A percentile compares a stretch with the other conserved stretches of the same genome.
These are phyloP conservation scores for Cranoglanis bouderius DNA, from an alignment of 2,113 vertebrate genomes.

Conservation along the genomic window DNA sequence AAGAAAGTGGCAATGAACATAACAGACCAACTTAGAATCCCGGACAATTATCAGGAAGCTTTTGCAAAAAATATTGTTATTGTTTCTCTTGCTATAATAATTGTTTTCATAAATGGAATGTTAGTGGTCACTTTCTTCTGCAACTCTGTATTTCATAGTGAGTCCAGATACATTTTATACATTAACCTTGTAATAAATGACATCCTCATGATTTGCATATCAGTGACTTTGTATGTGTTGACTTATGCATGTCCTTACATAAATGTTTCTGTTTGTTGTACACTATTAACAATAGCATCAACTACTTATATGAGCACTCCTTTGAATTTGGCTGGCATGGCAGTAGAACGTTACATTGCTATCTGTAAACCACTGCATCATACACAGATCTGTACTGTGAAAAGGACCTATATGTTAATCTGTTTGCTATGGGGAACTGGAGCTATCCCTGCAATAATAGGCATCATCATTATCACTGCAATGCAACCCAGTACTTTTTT, in stretches of 20 bases:
- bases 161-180: constrained; percentile 67
- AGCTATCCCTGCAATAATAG: constrained; percentile 56
- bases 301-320: constrained; percentile 63
- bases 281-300: constrained; percentile 37
- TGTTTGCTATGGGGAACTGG: constrained; percentile 62
- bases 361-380: constrained; percentile 69
- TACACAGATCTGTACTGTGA: constrained; percentile 64
- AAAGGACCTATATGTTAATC: constrained; percentile 56
- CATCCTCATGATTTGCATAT: constrained; percentile 59
- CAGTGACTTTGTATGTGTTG: constrained; percentile 51
- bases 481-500: constrained; percentile 57
- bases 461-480: constrained; percentile 62
- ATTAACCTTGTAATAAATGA: constrained; percentile 68
- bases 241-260: constrained; percentile 43
- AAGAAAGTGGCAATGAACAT: constrained; percentile 52
- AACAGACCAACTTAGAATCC: background rate
- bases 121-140: constrained; percentile 61
- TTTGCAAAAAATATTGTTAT: constrained; percentile 56
- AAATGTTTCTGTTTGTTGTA: constrained; percentile 50
- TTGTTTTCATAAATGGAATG: constrained; percentile 61
- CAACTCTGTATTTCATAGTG: constrained; percentile 52
- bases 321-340: constrained; percentile 73
- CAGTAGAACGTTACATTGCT: constrained; percentile 71
- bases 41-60: constrained; percentile 38
- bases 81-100: constrained; percentile 48